These are phyloP conservation scores for Drosophila pallidifrons DNA, from an alignment of 1,140 invertebrate species.

Conservation along the genomic window DNA sequence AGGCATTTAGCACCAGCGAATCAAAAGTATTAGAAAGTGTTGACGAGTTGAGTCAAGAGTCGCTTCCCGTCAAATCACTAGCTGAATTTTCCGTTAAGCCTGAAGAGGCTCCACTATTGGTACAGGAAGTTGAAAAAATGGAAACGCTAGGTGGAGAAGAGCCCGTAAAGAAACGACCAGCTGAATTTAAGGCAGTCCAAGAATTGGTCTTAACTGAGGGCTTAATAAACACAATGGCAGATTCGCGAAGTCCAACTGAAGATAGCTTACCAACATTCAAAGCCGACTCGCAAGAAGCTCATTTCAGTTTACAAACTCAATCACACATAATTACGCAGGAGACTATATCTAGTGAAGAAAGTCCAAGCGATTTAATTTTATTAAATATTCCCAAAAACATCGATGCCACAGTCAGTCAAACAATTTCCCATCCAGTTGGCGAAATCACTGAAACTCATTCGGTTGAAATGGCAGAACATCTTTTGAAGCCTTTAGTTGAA, in stretches of 20 bases:
- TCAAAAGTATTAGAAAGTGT: conserved; percentile 47
- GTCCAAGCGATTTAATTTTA: conserved; percentile 2
- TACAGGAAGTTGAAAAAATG: conserved; percentile 86
- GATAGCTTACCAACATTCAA: conserved; percentile 50
- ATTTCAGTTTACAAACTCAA: conserved; percentile 38
- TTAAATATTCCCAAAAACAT: conserved; percentile 23
- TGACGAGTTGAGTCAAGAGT: conserved; percentile 15
- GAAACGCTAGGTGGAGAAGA: conserved; percentile 32
- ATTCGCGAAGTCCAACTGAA: conserved; percentile 66
- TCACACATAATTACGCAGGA: conserved; percentile 49
- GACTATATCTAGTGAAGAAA: conserved; percentile 42
- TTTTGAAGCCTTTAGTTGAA: conserved; percentile 27
- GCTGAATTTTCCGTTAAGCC: conserved; percentile 52
- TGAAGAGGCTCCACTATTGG: conserved; percentile 85
- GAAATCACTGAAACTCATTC: conserved; percentile 53
- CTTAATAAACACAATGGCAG: conserved; percentile 50
- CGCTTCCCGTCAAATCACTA: conserved; percentile 20
- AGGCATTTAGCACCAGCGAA: conserved; percentile 34
- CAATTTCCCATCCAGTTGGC: conserved; percentile 46
- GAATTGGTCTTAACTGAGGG: conserved; percentile 53
- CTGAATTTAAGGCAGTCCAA: conserved; percentile 33
- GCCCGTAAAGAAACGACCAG: not conserved
- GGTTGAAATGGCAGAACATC: conserved; percentile 46
- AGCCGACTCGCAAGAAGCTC: conserved; percentile 40
- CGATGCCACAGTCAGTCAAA: conserved; percentile 36